These are phyloP conservation scores for Caenorhabditis latens DNA, from an alignment of 1,140 invertebrate species.

Conservation along the genomic window DNA sequence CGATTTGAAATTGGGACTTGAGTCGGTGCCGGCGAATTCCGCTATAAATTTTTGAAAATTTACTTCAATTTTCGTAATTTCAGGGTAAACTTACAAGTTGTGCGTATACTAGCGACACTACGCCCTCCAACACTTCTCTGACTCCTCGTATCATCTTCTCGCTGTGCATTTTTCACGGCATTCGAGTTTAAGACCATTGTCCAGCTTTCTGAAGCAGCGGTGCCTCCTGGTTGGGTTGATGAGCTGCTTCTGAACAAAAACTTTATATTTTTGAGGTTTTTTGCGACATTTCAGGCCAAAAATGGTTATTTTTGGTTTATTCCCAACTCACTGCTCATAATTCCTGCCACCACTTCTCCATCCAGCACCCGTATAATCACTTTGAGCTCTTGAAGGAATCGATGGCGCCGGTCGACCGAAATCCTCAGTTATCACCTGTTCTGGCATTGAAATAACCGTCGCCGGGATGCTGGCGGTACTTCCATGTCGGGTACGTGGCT, in stretches of 20 bases:
- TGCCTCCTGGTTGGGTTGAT: background rate
- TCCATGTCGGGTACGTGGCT: conserved; percentile 18
- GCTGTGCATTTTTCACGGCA: background rate
- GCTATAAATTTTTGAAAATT: conserved; percentile 5
- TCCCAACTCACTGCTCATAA: background rate
- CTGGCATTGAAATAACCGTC: conserved; percentile 34
- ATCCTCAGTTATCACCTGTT: conserved; percentile 45
- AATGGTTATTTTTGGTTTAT: background rate
- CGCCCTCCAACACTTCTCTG: conserved; percentile 41
- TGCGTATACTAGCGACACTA: conserved; percentile 20
- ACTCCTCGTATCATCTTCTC: conserved; percentile 10
- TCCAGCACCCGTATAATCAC: conserved; percentile 35
- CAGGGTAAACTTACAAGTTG: background rate
- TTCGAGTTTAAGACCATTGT: conserved; percentile 32
- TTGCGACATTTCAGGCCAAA: background rate
- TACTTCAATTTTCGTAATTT: background rate
- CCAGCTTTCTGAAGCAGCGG: conserved; percentile 17
- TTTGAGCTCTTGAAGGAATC: conserved; percentile 21
- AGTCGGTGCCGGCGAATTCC: background rate
- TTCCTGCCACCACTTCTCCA: background rate
- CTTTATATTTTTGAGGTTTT: too few species aligned
- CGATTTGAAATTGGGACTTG: conserved; percentile 54
- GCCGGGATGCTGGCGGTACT: conserved; percentile 43
- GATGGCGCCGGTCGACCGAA: conserved; percentile 30
- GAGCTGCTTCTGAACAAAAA: background rate